Percentiles rank a stretch among this genome's conserved stretches.
These are phyloP conservation scores for Papilio helenus DNA, from an alignment of 1,140 invertebrate genomes.

Conservation along the genomic window DNA sequence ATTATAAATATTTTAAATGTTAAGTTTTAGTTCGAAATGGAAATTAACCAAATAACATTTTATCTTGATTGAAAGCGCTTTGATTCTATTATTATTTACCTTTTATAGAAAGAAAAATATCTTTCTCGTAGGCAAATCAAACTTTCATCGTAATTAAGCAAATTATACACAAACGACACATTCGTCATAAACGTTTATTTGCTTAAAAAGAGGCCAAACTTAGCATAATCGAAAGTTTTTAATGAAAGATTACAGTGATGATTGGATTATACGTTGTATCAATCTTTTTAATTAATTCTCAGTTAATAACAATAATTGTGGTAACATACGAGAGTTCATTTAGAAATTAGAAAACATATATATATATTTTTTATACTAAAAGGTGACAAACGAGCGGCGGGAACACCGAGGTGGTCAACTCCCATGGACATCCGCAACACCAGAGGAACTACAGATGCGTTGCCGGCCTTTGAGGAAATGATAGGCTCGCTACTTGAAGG, in stretches of 20 bases:
- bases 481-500: too few relatives aligned
- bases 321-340: constrained; percentile 15
- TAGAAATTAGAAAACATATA: background rate
- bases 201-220: constrained; percentile 26
- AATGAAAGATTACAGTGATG: constrained; percentile 9
- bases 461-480: too few relatives aligned
- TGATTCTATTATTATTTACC: background rate
- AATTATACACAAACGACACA: constrained; percentile 22
- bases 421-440: too few relatives aligned
- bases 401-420: too few relatives aligned
- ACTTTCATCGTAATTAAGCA: constrained; percentile 28
- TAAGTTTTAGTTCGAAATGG: background rate
- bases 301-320: constrained; percentile 32
- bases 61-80: background rate
- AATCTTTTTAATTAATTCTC: constrained; percentile 18
- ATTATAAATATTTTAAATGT: background rate
- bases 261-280: constrained; percentile 4
- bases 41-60: background rate
- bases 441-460: too few relatives aligned
- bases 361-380: too few relatives aligned
- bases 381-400: too few relatives aligned
- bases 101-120: constrained; percentile 11
- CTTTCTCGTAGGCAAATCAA: background rate
- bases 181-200: constrained; percentile 36
- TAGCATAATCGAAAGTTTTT: constrained; percentile 34